phyloP scores from a whole-genome alignment of 2,113 vertebrate species.

The Odocoileus hemionus region DNA sequence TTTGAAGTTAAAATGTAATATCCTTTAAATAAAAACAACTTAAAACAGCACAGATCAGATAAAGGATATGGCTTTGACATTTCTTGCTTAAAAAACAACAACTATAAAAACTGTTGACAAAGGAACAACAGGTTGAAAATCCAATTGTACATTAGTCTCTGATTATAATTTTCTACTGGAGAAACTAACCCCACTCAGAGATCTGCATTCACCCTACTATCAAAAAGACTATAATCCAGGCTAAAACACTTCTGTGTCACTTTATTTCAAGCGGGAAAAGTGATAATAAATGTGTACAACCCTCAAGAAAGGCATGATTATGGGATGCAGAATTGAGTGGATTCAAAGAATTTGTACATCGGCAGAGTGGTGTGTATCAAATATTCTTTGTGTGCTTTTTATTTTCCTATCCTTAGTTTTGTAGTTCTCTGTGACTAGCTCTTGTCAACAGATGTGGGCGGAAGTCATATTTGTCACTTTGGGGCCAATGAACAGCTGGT shows the following conservation, averaged over 20 bases:
- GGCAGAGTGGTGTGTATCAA: background rate
- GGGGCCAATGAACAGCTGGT: too few species aligned
- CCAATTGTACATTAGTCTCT: background rate
- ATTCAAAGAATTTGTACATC: background rate
- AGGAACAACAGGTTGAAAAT: background rate
- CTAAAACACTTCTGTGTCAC: background rate
- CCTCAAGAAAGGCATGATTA: background rate
- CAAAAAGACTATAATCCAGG: background rate
- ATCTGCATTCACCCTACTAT: background rate
- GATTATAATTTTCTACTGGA: background rate
- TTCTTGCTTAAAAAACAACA: background rate
- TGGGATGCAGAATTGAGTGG: background rate
- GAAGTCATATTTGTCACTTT: background rate
- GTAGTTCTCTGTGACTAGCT: background rate
- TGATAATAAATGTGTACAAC: background rate
- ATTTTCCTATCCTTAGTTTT: background rate
- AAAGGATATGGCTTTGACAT: background rate
- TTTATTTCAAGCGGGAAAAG: background rate
- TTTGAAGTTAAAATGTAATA: background rate
- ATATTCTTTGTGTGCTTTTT: background rate
- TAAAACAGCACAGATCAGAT: background rate
- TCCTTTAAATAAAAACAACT: background rate
- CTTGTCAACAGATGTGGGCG: background rate
- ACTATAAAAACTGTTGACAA: background rate
- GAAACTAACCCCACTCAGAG: background rate